phyloP scores from a whole-genome alignment of 1,140 invertebrate genomes.

The Pseudachorutes palmiensis region DNA sequence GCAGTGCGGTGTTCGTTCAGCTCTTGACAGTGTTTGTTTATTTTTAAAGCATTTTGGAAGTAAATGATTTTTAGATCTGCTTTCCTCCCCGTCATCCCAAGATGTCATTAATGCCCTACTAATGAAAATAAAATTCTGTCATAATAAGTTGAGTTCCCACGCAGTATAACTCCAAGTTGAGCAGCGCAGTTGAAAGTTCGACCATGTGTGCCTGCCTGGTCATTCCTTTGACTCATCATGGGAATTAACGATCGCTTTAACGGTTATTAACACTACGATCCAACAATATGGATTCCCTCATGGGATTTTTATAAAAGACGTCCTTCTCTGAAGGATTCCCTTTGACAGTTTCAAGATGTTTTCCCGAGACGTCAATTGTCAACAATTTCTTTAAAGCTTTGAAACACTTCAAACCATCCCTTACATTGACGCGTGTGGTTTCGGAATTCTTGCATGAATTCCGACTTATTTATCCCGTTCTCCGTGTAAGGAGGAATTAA shows the following conservation, averaged over 20 bases:
- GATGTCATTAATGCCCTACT: neutral
- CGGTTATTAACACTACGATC: neutral
- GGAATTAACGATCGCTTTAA: neutral
- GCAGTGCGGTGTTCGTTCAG: no score
- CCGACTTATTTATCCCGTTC: no score
- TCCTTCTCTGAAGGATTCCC: no score
- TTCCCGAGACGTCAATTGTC: neutral
- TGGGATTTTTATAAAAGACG: no score
- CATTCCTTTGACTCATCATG: neutral
- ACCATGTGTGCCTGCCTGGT: neutral
- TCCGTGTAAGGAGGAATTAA: no score
- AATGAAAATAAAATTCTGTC: neutral
- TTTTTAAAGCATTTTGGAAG: neutral
- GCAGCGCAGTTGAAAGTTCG: no score
- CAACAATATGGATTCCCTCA: neutral
- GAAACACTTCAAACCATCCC: neutral
- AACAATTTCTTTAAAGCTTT: neutral
- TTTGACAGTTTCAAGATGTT: neutral
- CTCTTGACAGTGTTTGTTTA: no score
- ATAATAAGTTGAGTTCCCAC: conserved; percentile 6
- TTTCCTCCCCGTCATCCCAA: neutral
- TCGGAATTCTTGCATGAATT: no score
- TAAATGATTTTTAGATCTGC: conserved; percentile 2
- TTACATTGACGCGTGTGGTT: neutral
- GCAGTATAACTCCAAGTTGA: neutral